Evolutionary conservation across 2,888 invertebrate species (phyloP), one percentile per base, ranked within the genome.

Genomic region (Calameuta idolon): DNA sequence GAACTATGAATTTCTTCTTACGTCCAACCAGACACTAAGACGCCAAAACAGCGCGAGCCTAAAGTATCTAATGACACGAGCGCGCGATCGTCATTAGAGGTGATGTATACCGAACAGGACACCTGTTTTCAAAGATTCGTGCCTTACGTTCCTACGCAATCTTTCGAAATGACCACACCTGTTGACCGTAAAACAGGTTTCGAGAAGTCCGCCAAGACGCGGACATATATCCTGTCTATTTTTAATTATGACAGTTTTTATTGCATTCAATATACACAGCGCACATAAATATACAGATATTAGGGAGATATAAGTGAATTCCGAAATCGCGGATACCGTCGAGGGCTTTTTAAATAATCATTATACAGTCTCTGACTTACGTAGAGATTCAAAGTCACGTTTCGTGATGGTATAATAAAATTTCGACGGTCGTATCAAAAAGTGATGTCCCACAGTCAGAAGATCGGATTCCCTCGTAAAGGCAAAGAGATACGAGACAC

Each of bases 111-210:
- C 74, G 75, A 77, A 34, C 76, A 40, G 76, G 79, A 83, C 82
- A 83, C 81, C 83, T 83, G 83, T 83, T 82, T 83, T 77, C 75
- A 34, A 75, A 75, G 73, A 73, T 73, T 74, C 76, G 34, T 33
- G 55, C 74, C 74, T 71, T 69, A 69, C 75, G 76, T 77, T 77
- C 77, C 79, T 78, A 71, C 81, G 77, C 75, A 76, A 81, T 78
- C 79, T 79, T 79, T 75, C 30, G 55, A 69, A 69, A 33, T 34
- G 71, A 79, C 77, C 82, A 79, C 83, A 81, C 81, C 82, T 81
- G 81, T 81, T 31, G 71, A 71, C 71, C 34, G 71, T 34, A 33
- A 71, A 55, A 55, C 55, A 55, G 55, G 55, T 55, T 55, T 55
- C 55, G 55, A 55, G 55, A 55, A 55, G 55, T 55, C 55, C 55